Evolutionary conservation across 35 echinoderm and acorn worm species (phyloP), one percentile per base, ranked within the genome.

Genomic region (Apostichopus californicus): DNA sequence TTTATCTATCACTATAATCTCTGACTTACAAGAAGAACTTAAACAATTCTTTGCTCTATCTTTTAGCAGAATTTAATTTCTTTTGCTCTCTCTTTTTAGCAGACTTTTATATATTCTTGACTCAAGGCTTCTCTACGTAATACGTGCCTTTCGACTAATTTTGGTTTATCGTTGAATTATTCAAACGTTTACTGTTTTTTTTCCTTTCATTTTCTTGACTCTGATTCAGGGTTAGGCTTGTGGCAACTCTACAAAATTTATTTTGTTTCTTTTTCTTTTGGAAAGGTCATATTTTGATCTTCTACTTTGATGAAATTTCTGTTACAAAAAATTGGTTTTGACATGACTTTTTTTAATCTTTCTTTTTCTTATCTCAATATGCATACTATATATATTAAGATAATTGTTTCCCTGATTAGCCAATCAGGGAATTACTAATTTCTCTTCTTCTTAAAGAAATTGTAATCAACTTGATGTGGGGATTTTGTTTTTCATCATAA

Each of bases 21-120:
- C 5, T 8, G 11, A 11, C 55, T 83, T 56, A 83, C 80, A 83
- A 83, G 34, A 83, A 83, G 80, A 83, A 83, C 80, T 83, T 83
- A 83, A 46, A 46, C 34, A 46, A 46, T 46, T 46, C 34, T 46
- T 46, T 46, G 34, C 34, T 46, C 3, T 46, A 46, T 46, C 34
- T 46, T 46, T 46, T 46, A 46, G 34, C 34, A 46, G 34, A 46
- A 0, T 46, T 46, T 83, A 55, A 83, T 83, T 83, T 68, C 18
- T 53, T 83, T 83, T 55, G 53, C 80, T 83, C n/a, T 83, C 57
- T 14, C 80, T 56, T 56, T 83, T 83, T 20, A 9, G 8, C 55
- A 14, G 14, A 80, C 24, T 25, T 54, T 6, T 46, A 9, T 14
- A 46, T 21, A 26, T 54, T 14, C 53, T 80, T 80, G 78, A 80